Evolutionary conservation across 2,797 vertebrate species (phyloP).

Genomic region (Lepus townsendii): DNA sequence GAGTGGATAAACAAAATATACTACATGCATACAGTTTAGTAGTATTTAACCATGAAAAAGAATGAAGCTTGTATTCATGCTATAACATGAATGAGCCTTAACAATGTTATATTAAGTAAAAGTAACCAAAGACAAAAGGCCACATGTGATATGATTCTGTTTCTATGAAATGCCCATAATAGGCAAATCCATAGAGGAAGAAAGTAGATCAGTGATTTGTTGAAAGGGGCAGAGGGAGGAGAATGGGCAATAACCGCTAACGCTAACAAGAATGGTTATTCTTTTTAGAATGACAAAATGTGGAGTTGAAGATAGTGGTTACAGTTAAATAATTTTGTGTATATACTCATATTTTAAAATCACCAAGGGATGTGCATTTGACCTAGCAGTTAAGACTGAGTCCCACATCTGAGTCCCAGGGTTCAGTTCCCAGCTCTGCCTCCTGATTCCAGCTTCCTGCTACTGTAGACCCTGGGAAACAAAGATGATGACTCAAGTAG

Average conservation of each 20-base stretch:
- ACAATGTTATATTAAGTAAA: conserved; percentile 1
- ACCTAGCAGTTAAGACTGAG: too few species aligned
- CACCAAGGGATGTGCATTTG: too few species aligned
- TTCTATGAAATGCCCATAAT: background rate
- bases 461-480: too few species aligned
- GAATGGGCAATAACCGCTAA: background rate
- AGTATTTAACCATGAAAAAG: background rate
- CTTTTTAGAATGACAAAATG: background rate
- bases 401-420: too few species aligned
- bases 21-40: background rate
- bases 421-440: too few species aligned
- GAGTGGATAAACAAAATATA: background rate
- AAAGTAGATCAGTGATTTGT: background rate
- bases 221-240: background rate
- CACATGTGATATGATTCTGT: background rate
- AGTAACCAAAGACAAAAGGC: background rate
- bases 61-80: background rate
- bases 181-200: background rate
- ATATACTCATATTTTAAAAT: background rate
- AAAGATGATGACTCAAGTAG: too few species aligned
- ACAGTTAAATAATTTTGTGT: background rate
- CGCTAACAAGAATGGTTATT: background rate
- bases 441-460: too few species aligned
- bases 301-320: background rate
- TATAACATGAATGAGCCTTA: background rate